Conservation (phyloP, 2,113 vertebrate species). For the Pseudopipra pipra region DNA sequence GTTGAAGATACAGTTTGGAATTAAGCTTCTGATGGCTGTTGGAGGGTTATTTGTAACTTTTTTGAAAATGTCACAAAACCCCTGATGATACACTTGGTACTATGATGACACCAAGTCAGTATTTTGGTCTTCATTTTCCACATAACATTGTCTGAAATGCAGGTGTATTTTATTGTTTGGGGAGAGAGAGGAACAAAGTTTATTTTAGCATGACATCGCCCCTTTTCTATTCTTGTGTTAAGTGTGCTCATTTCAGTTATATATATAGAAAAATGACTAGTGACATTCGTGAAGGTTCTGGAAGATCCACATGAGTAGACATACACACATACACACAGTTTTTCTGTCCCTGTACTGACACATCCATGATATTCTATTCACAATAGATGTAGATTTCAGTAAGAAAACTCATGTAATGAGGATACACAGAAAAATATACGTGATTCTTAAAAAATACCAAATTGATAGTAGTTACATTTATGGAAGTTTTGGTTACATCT, state of each 20-base stretch:
- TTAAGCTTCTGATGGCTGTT: not conserved
- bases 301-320: not conserved
- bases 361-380: not conserved
- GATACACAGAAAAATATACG: not conserved
- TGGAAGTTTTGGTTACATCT: not conserved
- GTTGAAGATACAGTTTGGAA: not conserved
- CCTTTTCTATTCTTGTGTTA: not conserved
- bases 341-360: not conserved
- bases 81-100: not conserved
- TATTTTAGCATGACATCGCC: not conserved
- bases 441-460: not conserved
- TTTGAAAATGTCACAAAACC: not conserved
- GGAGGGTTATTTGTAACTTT: not conserved
- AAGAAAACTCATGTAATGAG: not conserved
- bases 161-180: not conserved
- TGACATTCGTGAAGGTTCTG: not conserved
- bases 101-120: not conserved
- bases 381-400: not conserved
- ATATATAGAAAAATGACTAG: not conserved
- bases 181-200: not conserved
- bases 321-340: rapidly evolving
- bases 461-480: not conserved
- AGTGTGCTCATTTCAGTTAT: not conserved
- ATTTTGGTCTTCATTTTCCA: not conserved
- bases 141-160: not conserved